A percentile compares a stretch with the other conserved stretches of the same genome.
Evolutionary conservation across 2,113 vertebrate species (phyloP).

Genomic region (Phyllostomus hastatus): DNA sequence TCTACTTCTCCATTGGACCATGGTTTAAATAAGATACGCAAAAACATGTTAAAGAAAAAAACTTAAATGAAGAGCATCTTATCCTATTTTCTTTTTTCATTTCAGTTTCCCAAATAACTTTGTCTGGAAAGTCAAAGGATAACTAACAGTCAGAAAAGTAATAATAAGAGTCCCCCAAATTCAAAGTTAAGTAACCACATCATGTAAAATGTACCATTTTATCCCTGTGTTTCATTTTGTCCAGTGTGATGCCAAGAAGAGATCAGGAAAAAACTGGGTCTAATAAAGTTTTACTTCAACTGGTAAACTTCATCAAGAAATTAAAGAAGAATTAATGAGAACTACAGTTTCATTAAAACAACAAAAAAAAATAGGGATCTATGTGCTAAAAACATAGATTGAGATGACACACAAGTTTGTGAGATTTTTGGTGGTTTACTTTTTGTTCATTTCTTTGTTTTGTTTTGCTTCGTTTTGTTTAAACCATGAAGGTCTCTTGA

Average conservation of each 20-base stretch:
- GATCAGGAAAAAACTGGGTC: not conserved
- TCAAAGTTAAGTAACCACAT: not conserved
- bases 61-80: not conserved
- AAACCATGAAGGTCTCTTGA: not conserved
- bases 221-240: not conserved
- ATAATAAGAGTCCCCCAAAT: not conserved
- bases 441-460: not conserved
- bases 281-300: slow-evolving; percentile 8
- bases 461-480: not conserved
- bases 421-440: not conserved
- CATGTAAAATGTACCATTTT: not conserved
- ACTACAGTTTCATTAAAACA: not conserved
- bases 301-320: not conserved
- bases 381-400: not conserved
- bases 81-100: not conserved
- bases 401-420: not conserved
- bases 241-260: not conserved
- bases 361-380: not conserved
- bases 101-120: not conserved
- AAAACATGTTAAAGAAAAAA: not conserved
- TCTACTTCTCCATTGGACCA: not conserved
- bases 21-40: not conserved
- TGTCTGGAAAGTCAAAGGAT: not conserved
- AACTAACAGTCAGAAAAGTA: not conserved
- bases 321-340: slow-evolving; percentile 4